Percentiles rank a stretch among this genome's conserved stretches.
Conservation (phyloP, 2,888 invertebrate genomes). For the Brachypalpus laphriformis region DNA sequence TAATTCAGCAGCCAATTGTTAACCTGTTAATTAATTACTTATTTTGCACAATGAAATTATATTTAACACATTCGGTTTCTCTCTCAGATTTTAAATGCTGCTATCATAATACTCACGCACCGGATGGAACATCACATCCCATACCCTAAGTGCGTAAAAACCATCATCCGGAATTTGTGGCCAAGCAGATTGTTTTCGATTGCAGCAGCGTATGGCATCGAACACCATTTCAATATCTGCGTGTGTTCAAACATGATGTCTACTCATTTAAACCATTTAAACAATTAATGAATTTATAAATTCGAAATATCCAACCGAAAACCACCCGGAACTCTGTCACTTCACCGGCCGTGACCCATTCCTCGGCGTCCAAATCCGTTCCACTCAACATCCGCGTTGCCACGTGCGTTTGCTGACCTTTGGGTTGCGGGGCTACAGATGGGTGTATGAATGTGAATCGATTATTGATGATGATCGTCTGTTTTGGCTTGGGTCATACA, state of each 20-base stretch:
- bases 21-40: slow-evolving; percentile 65
- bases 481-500: slow-evolving; percentile 24
- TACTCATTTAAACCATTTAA: slow-evolving; percentile 70
- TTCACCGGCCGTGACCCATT: slow-evolving; percentile 43
- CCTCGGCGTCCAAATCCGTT: slow-evolving; percentile 46
- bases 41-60: slow-evolving; percentile 54
- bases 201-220: slow-evolving; percentile 48
- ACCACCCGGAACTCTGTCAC: slow-evolving; percentile 55
- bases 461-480: slow-evolving; percentile 36
- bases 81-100: slow-evolving; percentile 49
- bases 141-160: slow-evolving; percentile 69
- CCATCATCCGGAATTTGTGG: slow-evolving; percentile 72
- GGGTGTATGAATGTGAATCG: slow-evolving; percentile 23
- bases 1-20: slow-evolving; percentile 30
- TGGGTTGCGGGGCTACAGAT: not conserved
- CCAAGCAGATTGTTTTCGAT: slow-evolving; percentile 69
- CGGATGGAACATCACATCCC: slow-evolving; percentile 54
- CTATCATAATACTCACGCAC: slow-evolving; percentile 66
- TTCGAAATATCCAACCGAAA: slow-evolving; percentile 53
- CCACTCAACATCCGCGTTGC: slow-evolving; percentile 30
- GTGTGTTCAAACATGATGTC: slow-evolving; percentile 64
- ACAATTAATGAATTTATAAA: slow-evolving; percentile 72
- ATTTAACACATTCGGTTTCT: slow-evolving; percentile 48
- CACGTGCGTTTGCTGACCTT: slow-evolving; percentile 55
- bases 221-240: slow-evolving; percentile 51